Evolutionary conservation across 1,140 invertebrate genomes (phyloP).

Genomic region (Drosophila guanche): DNA sequence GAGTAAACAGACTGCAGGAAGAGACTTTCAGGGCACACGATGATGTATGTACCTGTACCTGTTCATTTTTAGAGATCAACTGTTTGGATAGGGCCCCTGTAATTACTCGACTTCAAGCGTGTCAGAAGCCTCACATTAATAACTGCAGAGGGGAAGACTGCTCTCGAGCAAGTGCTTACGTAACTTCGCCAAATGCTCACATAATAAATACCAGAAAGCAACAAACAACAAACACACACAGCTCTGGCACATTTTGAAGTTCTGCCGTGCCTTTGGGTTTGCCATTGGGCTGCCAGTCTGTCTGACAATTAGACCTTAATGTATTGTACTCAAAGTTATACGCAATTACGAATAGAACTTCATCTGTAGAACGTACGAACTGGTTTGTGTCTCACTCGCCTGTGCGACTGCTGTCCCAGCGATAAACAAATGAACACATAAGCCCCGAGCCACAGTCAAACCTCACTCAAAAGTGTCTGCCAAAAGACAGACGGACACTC

Average conservation of each 20-base stretch:
- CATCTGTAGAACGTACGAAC: conserved; percentile 36
- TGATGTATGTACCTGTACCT: neutral
- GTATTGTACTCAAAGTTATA: conserved; percentile 78
- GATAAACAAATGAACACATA: conserved; percentile 74
- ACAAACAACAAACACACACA: no score
- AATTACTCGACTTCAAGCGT: conserved; percentile 28
- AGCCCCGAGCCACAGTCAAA: conserved; percentile 50
- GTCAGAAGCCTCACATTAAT: conserved; percentile 15
- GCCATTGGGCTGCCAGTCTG: conserved; percentile 62
- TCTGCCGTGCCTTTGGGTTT: conserved; percentile 4
- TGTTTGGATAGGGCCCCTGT: conserved; percentile 14
- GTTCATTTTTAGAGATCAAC: conserved; percentile 6
- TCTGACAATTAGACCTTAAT: conserved; percentile 79
- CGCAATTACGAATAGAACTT: conserved; percentile 75
- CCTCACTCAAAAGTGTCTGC: conserved; percentile 27
- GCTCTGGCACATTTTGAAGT: no score
- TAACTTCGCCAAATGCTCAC: conserved; percentile 59
- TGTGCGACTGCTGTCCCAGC: conserved; percentile 26
- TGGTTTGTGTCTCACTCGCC: conserved; percentile 16
- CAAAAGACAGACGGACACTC: conserved; percentile 15
- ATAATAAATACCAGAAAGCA: conserved; percentile 45
- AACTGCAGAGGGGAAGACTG: conserved; percentile 21
- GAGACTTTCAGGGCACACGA: conserved; percentile 9
- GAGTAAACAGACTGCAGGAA: conserved; percentile 29
- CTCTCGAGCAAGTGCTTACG: conserved; percentile 68